A percentile compares a stretch with the other conserved stretches of the same genome.
Conservation (phyloP, 2,797 vertebrate species). For the Onychomys arenicola region DNA sequence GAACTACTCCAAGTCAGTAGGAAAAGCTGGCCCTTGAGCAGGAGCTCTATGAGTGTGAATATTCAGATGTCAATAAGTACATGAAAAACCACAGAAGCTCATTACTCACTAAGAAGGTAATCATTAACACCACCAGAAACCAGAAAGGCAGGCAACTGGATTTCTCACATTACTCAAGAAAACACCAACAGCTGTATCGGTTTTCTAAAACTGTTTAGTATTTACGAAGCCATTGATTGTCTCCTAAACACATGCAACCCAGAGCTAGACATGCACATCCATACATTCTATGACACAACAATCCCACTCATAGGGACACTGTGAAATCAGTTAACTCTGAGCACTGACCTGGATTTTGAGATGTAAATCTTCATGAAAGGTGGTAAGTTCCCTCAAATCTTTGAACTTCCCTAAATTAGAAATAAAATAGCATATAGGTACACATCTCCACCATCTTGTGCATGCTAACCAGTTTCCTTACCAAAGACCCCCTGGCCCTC, state of each 20-base stretch:
- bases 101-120: not conserved
- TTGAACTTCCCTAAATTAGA: not conserved
- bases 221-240: not conserved
- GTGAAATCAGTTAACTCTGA: not conserved
- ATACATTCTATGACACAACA: not conserved
- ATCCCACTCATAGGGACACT: not conserved
- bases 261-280: not conserved
- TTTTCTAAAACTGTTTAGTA: not conserved
- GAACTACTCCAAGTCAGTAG: not conserved
- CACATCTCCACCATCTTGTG: not conserved
- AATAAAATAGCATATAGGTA: not conserved
- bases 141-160: not conserved
- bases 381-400: not conserved
- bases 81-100: not conserved
- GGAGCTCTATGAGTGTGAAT: not conserved
- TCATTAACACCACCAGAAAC: constrained; percentile 39
- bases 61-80: not conserved
- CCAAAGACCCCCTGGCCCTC: not conserved
- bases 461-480: not conserved
- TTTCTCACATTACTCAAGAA: not conserved
- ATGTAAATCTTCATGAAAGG: not conserved
- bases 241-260: not conserved
- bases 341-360: not conserved
- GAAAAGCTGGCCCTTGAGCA: not conserved
- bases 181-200: not conserved